A percentile compares a stretch with the other conserved stretches of the same genome.
Conservation (phyloP, 2,797 vertebrate species). For the Calcarius lapponicus region DNA sequence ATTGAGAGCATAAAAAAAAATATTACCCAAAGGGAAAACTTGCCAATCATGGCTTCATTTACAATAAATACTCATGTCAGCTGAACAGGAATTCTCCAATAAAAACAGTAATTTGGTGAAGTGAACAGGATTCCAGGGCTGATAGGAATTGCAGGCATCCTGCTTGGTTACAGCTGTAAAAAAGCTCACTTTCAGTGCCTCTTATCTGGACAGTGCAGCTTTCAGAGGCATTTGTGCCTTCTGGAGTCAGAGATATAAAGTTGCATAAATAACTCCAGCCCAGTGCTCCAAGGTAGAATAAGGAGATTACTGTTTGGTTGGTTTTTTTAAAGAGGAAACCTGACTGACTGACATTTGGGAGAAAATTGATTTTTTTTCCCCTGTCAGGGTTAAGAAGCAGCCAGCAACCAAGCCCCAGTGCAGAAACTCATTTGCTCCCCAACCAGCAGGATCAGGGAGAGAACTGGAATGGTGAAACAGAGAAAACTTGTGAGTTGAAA, state of each 20-base stretch:
- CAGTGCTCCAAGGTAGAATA: neutral
- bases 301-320: neutral
- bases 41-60: neutral
- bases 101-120: neutral
- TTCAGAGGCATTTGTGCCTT: constrained; percentile 30
- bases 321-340: neutral
- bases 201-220: constrained; percentile 54
- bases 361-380: neutral
- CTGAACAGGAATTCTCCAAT: neutral
- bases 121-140: constrained; percentile 6
- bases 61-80: neutral
- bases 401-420: neutral
- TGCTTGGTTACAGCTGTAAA: neutral
- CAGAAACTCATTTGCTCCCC: neutral
- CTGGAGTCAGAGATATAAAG: neutral
- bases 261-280: constrained; percentile 24
- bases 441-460: neutral
- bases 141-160: neutral
- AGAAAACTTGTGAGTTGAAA: neutral
- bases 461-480: neutral
- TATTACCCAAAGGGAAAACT: neutral
- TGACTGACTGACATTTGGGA: neutral
- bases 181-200: constrained; percentile 13
- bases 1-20: neutral
- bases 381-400: neutral